phyloP scores from a whole-genome alignment of 2,797 vertebrate species.

The Malacoctenus gilli region DNA sequence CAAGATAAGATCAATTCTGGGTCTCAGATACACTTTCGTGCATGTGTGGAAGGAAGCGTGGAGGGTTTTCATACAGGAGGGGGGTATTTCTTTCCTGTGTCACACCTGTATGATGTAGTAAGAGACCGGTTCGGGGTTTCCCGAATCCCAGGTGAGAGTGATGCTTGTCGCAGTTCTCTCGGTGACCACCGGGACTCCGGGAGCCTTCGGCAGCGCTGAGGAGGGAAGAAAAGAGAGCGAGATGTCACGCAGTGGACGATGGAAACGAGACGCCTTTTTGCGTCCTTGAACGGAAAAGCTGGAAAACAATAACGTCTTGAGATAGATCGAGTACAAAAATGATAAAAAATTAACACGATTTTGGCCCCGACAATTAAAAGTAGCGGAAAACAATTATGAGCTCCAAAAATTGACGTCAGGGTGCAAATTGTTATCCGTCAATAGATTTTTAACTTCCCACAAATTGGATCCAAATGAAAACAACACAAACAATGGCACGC shows the following conservation, averaged over 20 bases:
- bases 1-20: not conserved
- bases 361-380: not conserved
- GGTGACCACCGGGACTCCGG: conserved; percentile 91
- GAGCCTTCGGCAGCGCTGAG: conserved; percentile 93
- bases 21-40: conserved; percentile 3
- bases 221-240: too few relatives aligned
- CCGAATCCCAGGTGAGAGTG: conserved; percentile 98
- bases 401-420: not conserved
- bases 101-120: conserved; percentile 91
- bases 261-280: not conserved
- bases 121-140: conserved; percentile 96
- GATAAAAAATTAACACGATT: conserved; percentile 6
- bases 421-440: conserved; percentile 10
- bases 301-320: too few relatives aligned
- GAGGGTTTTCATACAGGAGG: not conserved
- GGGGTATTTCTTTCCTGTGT: not conserved
- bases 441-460: not conserved
- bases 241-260: too few relatives aligned
- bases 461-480: conserved; percentile 18
- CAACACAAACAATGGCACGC: not conserved
- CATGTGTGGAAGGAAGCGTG: not conserved
- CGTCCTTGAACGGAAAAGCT: not conserved
- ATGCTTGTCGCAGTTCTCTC: conserved; percentile 98
- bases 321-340: too few relatives aligned
- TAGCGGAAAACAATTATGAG: conserved; percentile 6